These are phyloP conservation scores for Autographa gamma DNA, from an alignment of 2,888 invertebrate species.

Conservation along the genomic window DNA sequence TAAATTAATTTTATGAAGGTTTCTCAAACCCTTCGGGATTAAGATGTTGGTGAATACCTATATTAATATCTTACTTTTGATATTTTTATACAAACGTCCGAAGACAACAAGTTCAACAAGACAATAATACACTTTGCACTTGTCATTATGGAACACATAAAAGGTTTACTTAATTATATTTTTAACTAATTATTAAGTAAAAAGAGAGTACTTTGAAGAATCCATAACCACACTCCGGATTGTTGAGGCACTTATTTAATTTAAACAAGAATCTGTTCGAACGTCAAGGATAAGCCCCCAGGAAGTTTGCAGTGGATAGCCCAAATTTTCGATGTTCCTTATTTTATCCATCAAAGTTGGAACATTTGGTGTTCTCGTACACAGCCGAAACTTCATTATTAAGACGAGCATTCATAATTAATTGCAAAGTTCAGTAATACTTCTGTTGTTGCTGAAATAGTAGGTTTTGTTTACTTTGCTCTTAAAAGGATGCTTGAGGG, in stretches of 20 bases:
- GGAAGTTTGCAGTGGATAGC: conserved; percentile 34
- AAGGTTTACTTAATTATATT: not conserved
- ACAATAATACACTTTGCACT: no score
- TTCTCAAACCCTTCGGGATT: not conserved
- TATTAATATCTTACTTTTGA: not conserved
- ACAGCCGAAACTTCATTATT: conserved; percentile 54
- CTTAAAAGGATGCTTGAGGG: conserved; percentile 31
- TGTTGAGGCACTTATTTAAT: conserved; percentile 25
- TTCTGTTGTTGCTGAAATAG: conserved; percentile 41
- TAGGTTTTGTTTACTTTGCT: conserved; percentile 22
- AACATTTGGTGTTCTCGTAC: conserved; percentile 48
- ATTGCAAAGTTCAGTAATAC: conserved; percentile 52
- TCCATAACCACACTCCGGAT: conserved; percentile 13
- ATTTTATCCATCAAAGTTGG: conserved; percentile 56
- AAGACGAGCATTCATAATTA: conserved; percentile 48
- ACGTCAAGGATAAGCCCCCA: conserved; percentile 34
- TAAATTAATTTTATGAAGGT: conserved; percentile 27
- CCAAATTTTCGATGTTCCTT: conserved; percentile 44
- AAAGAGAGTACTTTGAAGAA: not conserved
- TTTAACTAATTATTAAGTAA: no score
- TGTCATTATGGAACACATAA: not conserved
- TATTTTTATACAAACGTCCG: no score
- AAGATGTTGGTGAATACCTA: not conserved
- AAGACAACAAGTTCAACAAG: no score
- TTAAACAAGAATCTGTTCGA: conserved; percentile 35